Conservation (phyloP, 2,113 vertebrate species). For the Toxotes jaculatrix region DNA sequence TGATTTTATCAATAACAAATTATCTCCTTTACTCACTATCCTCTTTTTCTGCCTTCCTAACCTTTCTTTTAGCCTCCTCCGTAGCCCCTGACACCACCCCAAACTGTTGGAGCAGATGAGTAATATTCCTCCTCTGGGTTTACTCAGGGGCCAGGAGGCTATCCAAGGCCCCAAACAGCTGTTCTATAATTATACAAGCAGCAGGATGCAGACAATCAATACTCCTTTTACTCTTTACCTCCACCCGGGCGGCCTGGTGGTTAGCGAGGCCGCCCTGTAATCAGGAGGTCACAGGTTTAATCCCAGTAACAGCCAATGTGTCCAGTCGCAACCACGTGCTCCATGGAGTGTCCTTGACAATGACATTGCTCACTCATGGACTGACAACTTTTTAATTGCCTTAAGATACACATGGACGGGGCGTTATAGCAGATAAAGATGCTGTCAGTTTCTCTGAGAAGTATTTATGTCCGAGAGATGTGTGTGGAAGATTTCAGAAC, state of each 20-base stretch:
- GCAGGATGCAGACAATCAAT: conserved; percentile 68
- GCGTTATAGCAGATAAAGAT: not conserved
- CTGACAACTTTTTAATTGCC: conserved; percentile 26
- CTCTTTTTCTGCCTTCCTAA: not conserved
- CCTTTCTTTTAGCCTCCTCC: not conserved
- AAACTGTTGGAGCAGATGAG: conserved; percentile 45
- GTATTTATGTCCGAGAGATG: not conserved
- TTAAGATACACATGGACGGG: not conserved
- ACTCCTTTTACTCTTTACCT: conserved; percentile 46
- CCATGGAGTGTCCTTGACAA: conserved; percentile 57
- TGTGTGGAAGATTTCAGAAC: not conserved
- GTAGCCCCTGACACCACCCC: conserved; percentile 2
- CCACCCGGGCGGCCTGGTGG: conserved; percentile 41
- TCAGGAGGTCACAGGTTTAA: conserved; percentile 65
- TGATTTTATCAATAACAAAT: conserved; percentile 33
- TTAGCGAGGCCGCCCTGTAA: conserved; percentile 35
- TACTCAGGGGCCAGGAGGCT: conserved; percentile 38
- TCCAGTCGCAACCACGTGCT: conserved; percentile 34
- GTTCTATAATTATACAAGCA: conserved; percentile 69
- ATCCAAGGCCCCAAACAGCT: conserved; percentile 62
- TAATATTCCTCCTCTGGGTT: conserved; percentile 48
- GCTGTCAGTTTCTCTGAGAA: no score
- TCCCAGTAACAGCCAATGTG: conserved; percentile 32
- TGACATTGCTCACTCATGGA: conserved; percentile 59
- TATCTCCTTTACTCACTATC: not conserved